These are phyloP conservation scores for Drosophila subsilvestris DNA, from an alignment of 2,888 invertebrate species.

Conservation along the genomic window DNA sequence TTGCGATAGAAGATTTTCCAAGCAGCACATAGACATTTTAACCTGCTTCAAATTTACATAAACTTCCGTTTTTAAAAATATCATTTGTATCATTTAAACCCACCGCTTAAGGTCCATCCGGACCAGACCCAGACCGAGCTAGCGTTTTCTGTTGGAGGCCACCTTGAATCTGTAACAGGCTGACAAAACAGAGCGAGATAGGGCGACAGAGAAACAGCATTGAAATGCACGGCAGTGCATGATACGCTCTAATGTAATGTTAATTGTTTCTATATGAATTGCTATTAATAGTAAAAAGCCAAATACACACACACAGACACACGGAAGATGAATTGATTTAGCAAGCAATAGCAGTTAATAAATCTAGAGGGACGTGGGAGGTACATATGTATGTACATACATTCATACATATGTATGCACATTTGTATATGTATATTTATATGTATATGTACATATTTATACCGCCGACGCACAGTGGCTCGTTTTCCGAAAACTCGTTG, in stretches of 20 bases:
- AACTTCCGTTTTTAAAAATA: constrained; percentile 42
- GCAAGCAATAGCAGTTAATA: constrained; percentile 21
- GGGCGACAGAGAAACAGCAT: constrained; percentile 43
- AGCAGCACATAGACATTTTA: constrained; percentile 3
- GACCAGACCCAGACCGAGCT: not conserved
- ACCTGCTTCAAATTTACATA: constrained; percentile 4
- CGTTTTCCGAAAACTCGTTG: too few relatives aligned
- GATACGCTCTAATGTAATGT: constrained; percentile 48
- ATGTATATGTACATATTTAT: not conserved
- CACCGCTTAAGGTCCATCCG: constrained; percentile 1
- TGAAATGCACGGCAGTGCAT: constrained; percentile 49
- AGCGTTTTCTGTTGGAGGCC: constrained; percentile 27
- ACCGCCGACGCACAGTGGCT: not conserved
- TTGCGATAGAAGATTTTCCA: not conserved
- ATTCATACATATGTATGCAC: not conserved
- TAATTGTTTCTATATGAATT: constrained; percentile 49
- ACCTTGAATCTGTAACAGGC: constrained; percentile 72
- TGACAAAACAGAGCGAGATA: constrained; percentile 13
- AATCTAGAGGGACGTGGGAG: not conserved
- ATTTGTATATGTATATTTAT: not conserved
- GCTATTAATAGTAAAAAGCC: constrained; percentile 55
- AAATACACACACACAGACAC: constrained; percentile 11
- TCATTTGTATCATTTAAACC: constrained; percentile 29
- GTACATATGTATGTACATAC: not conserved
- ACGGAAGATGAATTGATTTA: constrained; percentile 64